phyloP scores from a whole-genome alignment of 2,888 invertebrate species.

The Diabrotica balteata region DNA sequence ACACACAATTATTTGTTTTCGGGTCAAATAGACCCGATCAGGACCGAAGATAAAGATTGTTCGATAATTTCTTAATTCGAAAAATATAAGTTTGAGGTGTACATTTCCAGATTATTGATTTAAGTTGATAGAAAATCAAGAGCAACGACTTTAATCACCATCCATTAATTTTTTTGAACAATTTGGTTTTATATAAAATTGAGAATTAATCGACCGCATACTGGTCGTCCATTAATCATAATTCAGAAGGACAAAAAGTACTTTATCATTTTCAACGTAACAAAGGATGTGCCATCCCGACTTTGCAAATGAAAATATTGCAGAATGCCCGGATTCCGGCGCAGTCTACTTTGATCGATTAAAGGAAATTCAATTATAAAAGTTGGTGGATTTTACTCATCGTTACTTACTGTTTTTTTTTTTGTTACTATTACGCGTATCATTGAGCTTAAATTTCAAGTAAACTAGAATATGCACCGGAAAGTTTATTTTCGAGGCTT shows the following conservation, averaged over 20 bases:
- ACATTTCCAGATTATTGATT: too few species aligned
- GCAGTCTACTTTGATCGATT: slow-evolving; percentile 28
- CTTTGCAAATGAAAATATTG: slow-evolving; percentile 38
- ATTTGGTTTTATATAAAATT: slow-evolving; percentile 1
- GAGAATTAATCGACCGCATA: slow-evolving; percentile 4
- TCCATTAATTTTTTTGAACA: background rate
- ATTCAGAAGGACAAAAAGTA: slow-evolving; percentile 51
- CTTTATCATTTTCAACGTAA: slow-evolving; percentile 52
- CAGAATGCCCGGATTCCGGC: slow-evolving; percentile 23
- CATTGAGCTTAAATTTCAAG: too few species aligned
- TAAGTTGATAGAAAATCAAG: background rate
- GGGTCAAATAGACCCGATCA: too few species aligned
- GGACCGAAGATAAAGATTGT: too few species aligned
- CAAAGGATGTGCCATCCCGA: slow-evolving; percentile 42
- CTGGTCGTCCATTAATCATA: slow-evolving; percentile 45
- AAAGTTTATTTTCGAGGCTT: too few species aligned
- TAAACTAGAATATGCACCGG: too few species aligned
- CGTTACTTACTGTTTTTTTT: slow-evolving; percentile 15
- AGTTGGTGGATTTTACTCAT: slow-evolving; percentile 10
- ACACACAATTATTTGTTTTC: too few species aligned
- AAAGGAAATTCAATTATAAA: slow-evolving; percentile 30
- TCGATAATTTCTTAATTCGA: too few species aligned
- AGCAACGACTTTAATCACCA: background rate
- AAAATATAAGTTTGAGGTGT: too few species aligned
- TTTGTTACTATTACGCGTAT: slow-evolving; percentile 8